Base-by-base conservation (phyloP, 1,140 invertebrate genomes). In the Meloidogyne exigua region DNA sequence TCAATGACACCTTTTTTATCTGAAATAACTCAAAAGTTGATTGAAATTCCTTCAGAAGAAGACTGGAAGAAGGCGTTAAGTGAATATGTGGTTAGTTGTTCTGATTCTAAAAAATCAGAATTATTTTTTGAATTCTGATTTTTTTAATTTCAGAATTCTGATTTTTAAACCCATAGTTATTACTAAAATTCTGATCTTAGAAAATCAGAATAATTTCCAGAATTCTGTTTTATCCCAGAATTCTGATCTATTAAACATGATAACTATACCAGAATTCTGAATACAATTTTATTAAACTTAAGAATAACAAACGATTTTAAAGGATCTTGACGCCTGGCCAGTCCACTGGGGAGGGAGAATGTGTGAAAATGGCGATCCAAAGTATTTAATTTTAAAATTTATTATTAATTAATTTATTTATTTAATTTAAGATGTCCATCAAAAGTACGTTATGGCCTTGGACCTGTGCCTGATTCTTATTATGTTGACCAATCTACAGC, bases 21-120 rank as follows among this genome's bases (percentile, higher is more conserved):
- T 32, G 79, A 85, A 49, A 21, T 74, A n/a, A 88, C 88, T 63
- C 80, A 85, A 44, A 62, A 76, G 2, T 75, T 87, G 44, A 88
- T 87, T 26, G 85, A 87, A 71, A 87, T 87, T 80, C 85, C 85
- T 4, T 83, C 81, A 1, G 86, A 87, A 65, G 84, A 87, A 25
- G 79, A 76, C 12, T 87, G 85, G 85, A 84, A 88, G 75, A 77
- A 71, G 42, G 80, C 81, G 3, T 76, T 87, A 5, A 85, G 70
- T 23, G 71, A 87, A 42, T 81, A 87, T 72, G 85, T 87, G 18
- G 77, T 70, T 44, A 10, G 68, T 70, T 25, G 42, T 49, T 68
- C n/a, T 68, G 21, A 68, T 9, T 68, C 23, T 25, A 68, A 11
- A 5, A 44, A 44, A 44, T 44, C 42, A 44, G 15, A 44, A 44